phyloP scores from a whole-genome alignment of 2,113 vertebrate genomes.

The Lepisosteus osseus region DNA sequence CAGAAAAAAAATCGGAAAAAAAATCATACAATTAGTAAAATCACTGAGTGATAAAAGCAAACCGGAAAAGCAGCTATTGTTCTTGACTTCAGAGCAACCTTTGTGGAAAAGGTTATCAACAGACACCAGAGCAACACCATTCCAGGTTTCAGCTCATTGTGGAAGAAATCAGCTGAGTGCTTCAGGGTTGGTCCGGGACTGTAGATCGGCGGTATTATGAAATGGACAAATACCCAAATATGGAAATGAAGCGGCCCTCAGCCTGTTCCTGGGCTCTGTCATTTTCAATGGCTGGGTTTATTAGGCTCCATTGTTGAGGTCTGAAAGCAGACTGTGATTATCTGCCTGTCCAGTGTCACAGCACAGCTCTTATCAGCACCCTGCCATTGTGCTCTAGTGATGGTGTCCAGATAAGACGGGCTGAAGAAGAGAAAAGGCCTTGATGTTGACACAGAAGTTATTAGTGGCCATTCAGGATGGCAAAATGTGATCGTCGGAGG shows the following conservation, averaged over 20 bases:
- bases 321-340: conserved; percentile 64
- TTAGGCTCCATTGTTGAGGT: conserved; percentile 67
- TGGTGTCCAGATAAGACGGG: conserved; percentile 67
- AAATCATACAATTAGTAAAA: no score
- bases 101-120: neutral
- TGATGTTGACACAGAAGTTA: conserved; percentile 71
- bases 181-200: no score
- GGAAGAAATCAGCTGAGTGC: no score
- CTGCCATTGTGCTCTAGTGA: conserved; percentile 63
- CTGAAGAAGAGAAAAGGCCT: conserved; percentile 46
- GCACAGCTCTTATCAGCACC: conserved; percentile 71
- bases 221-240: conserved; percentile 1
- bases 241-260: conserved; percentile 23
- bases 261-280: conserved; percentile 50
- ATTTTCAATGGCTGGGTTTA: conserved; percentile 68
- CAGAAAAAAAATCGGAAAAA: no score
- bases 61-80: no score
- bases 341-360: conserved; percentile 69
- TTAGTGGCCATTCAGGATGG: conserved; percentile 54
- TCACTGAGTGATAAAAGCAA: no score
- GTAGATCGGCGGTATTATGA: no score
- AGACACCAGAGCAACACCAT: neutral
- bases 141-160: no score
- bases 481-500: conserved; percentile 13
- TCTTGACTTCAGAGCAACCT: no score